Conservation (phyloP, 1,140 invertebrate genomes). For the Solen grandis region DNA sequence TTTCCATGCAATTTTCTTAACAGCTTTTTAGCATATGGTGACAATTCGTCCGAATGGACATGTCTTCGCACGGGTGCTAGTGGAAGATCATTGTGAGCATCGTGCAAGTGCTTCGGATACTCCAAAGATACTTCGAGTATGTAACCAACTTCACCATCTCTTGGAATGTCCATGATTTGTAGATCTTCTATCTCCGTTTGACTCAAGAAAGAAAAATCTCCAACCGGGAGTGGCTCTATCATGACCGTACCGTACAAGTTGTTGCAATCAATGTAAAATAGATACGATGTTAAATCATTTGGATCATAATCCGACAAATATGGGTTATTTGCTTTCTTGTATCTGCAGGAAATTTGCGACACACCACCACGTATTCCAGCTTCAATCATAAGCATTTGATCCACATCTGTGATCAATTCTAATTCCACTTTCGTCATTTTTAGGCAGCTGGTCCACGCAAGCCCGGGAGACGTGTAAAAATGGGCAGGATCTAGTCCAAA, state of each 20-base stretch:
- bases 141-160: slow-evolving; percentile 81
- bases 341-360: slow-evolving; percentile 8
- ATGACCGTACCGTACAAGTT: too few species aligned
- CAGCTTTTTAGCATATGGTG: slow-evolving; percentile 8
- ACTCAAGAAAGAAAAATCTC: slow-evolving; percentile 77
- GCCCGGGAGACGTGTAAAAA: slow-evolving; percentile 61
- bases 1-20: neutral
- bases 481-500: slow-evolving; percentile 47
- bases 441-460: slow-evolving; percentile 61
- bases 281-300: slow-evolving; percentile 52
- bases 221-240: slow-evolving; percentile 44
- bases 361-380: slow-evolving; percentile 60
- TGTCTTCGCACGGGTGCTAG: slow-evolving; percentile 77
- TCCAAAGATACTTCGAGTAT: too few species aligned
- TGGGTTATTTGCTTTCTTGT: slow-evolving; percentile 59
- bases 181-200: slow-evolving; percentile 70
- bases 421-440: slow-evolving; percentile 62
- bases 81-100: slow-evolving; percentile 82
- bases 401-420: slow-evolving; percentile 52
- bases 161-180: slow-evolving; percentile 69
- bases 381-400: slow-evolving; percentile 41
- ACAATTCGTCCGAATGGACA: slow-evolving; percentile 24
- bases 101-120: slow-evolving; percentile 80
- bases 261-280: too few species aligned
- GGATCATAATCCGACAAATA: slow-evolving; percentile 60